Percentiles rank a stretch among this genome's conserved stretches.
Evolutionary conservation across 2,113 vertebrate genomes (phyloP).

Genomic region (Mesitornis unicolor): DNA sequence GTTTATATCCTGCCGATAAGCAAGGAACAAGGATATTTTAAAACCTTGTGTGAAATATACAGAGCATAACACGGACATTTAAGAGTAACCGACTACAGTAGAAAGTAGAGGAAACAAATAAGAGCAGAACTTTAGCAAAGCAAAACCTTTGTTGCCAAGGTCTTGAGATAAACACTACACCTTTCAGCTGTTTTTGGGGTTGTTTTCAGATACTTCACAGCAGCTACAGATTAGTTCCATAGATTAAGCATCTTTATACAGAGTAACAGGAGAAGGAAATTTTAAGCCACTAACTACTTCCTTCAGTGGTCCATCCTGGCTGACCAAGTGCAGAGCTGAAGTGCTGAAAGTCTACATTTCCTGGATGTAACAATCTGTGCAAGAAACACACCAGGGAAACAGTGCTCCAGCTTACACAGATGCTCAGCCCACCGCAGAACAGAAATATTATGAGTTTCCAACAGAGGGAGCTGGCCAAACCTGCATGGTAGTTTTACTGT

Average conservation of each 20-base stretch:
- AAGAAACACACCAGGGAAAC: neutral
- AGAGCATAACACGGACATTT: fast-evolving
- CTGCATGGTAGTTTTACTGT: neutral
- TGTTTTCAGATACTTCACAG: neutral
- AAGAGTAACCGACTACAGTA: neutral
- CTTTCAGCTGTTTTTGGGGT: neutral
- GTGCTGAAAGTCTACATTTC: neutral
- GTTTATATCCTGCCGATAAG: neutral
- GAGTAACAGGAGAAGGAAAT: neutral
- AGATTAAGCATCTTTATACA: neutral
- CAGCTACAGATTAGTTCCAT: neutral
- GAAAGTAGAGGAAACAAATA: neutral
- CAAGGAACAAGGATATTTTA: neutral
- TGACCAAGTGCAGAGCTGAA: neutral
- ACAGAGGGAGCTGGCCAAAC: neutral
- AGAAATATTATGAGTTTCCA: neutral
- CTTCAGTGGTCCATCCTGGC: neutral
- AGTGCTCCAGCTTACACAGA: neutral
- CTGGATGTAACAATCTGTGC: neutral
- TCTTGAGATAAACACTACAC: neutral
- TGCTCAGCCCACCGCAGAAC: neutral
- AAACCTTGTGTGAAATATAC: neutral
- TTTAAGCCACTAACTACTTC: neutral
- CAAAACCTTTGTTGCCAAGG: neutral
- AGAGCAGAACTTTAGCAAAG: neutral